Evolutionary conservation across 2,888 invertebrate genomes (phyloP).

Genomic region (Xylocampa areola): DNA sequence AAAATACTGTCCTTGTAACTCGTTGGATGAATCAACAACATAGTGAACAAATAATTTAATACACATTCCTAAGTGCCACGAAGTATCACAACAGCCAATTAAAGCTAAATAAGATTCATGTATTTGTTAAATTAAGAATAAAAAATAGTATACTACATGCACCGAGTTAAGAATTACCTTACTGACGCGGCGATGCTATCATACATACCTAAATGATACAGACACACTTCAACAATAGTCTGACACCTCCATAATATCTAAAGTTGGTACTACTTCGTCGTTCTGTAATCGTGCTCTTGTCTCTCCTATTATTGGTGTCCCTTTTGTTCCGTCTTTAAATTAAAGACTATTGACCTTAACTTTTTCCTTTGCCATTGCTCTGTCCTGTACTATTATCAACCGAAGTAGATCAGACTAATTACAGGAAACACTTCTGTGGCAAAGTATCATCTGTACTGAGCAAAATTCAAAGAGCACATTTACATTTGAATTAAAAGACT

Average conservation of each 20-base stretch:
- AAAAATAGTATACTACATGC: too few species aligned
- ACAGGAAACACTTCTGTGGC: constrained; percentile 59
- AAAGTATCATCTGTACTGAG: constrained; percentile 53
- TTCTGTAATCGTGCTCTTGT: constrained; percentile 78
- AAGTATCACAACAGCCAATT: too few species aligned
- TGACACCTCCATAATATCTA: constrained; percentile 65
- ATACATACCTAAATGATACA: constrained; percentile 22
- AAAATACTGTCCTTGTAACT: constrained; percentile 1
- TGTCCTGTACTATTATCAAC: constrained; percentile 68
- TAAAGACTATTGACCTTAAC: constrained; percentile 83
- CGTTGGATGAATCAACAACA: constrained; percentile 10
- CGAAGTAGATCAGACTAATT: constrained; percentile 67
- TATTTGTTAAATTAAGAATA: too few species aligned
- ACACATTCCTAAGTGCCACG: too few species aligned
- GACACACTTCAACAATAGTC: constrained; percentile 6
- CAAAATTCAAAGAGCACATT: constrained; percentile 34
- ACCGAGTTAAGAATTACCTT: too few species aligned
- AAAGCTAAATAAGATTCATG: too few species aligned
- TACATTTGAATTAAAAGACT: constrained; percentile 36
- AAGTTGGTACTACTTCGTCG: constrained; percentile 67
- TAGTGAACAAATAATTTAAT: constrained; percentile 18
- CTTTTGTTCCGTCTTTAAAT: constrained; percentile 83
- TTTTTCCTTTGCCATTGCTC: constrained; percentile 70
- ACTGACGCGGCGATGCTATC: too few species aligned
- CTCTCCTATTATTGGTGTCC: constrained; percentile 80